Percentiles rank a stretch among this genome's conserved stretches.
These are phyloP conservation scores for Chrysomela aeneicollis DNA, from an alignment of 2,888 invertebrate species.

Conservation along the genomic window DNA sequence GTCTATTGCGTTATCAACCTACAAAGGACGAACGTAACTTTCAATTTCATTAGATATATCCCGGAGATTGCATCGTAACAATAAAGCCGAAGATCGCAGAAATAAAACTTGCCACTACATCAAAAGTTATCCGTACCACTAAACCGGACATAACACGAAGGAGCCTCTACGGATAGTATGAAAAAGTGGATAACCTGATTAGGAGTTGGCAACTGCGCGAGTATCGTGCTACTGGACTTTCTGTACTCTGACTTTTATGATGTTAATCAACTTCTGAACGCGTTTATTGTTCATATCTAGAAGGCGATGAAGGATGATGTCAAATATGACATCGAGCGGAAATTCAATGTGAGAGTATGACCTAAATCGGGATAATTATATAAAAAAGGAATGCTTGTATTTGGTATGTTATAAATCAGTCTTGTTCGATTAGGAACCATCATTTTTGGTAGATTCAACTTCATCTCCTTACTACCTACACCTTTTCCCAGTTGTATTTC, in stretches of 20 bases:
- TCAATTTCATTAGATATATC: constrained; percentile 7
- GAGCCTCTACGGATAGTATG: background rate
- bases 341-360: too few relatives aligned
- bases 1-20: background rate
- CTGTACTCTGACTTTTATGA: background rate
- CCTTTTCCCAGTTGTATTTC: too few relatives aligned
- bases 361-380: too few relatives aligned
- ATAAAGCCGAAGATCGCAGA: constrained; percentile 1
- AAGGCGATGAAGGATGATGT: background rate
- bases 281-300: background rate
- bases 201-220: background rate
- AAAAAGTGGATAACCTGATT: constrained; percentile 1
- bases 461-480: too few relatives aligned
- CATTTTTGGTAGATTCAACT: too few relatives aligned
- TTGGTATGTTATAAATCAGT: too few relatives aligned
- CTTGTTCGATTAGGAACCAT: too few relatives aligned
- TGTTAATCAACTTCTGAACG: background rate
- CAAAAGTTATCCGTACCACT: constrained; percentile 3
- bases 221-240: background rate
- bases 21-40: background rate
- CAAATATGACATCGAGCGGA: background rate
- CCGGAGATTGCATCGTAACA: background rate
- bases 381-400: too few relatives aligned
- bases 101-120: constrained; percentile 5
- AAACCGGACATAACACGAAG: background rate